Evolutionary conservation across 1,140 invertebrate species (phyloP).

Genomic region (Panagrolaimus sp.): DNA sequence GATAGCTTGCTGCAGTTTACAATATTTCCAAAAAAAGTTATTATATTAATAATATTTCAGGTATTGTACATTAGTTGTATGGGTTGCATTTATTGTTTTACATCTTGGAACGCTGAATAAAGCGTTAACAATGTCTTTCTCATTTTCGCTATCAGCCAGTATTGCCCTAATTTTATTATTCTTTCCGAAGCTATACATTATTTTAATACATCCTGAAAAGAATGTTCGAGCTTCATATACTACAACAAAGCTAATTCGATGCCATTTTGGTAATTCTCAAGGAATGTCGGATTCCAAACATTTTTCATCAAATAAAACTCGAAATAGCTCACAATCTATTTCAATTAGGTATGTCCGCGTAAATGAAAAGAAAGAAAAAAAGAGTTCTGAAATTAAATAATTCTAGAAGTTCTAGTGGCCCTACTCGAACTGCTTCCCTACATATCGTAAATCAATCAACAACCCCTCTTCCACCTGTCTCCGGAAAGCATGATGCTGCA

Average conservation of each 20-base stretch:
- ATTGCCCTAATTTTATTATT: constrained; percentile 73
- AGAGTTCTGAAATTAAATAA: not conserved
- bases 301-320: constrained; percentile 49
- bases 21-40: too few relatives aligned
- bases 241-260: constrained; percentile 71
- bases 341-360: constrained; percentile 68
- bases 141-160: constrained; percentile 64
- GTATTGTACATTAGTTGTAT: constrained; percentile 81
- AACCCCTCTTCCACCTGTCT: not conserved
- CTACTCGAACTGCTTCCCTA: constrained; percentile 46
- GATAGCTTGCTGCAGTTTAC: too few relatives aligned
- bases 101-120: constrained; percentile 73
- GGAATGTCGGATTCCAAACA: constrained; percentile 51
- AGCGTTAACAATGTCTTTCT: constrained; percentile 65
- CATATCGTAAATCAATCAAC: constrained; percentile 38
- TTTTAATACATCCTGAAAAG: constrained; percentile 70
- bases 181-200: constrained; percentile 74
- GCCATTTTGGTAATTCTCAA: constrained; percentile 67
- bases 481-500: constrained; percentile 12
- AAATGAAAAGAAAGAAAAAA: not conserved
- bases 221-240: constrained; percentile 74
- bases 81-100: constrained; percentile 79
- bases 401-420: constrained; percentile 14
- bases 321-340: constrained; percentile 58
- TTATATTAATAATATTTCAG: constrained; percentile 59